Evolutionary conservation across 2,797 vertebrate genomes (phyloP), one percentile per base, ranked within the genome.

Genomic region (Malurus leucopterus): DNA sequence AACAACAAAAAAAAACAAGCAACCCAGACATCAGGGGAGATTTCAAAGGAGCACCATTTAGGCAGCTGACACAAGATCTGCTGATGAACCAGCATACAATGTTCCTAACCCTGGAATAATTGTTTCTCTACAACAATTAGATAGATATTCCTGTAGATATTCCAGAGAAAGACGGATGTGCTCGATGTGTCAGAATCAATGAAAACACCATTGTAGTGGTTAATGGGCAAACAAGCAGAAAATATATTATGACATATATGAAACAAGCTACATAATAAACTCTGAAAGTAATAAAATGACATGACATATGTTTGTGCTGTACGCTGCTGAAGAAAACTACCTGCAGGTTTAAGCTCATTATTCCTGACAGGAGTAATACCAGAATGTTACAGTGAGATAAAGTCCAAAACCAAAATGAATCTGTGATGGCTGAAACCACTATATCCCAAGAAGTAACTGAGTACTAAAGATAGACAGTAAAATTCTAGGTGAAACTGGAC

Each of bases 211-310:
- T 18, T 84, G 41, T 36, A 67, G 41, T 65, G 21, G 26, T 73
- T 79, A 76, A 79, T 43, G 40, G 36, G 14, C 21, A 84, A 92
- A 81, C 18, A 84, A 68, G 38, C 7, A 78, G 49, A 81, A 74
- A 77, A 72, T 62, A 62, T 43, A 27, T 64, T 71, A 72, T 53
- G 54, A 41, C 24, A 69, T n/a, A 63, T 41, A 75, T 75, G 77
- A 75, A 91, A 51, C 12, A 44, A 88, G 62, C 54, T 61, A 30
- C 6, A 30, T 62, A 65, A 85, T 50, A 89, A 64, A 77, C 22
- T 65, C 55, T 80, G 51, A 65, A 75, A 80, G 59, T 58, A 69
- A 49, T 69, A 49, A 88, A 78, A 58, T 55, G 3, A 19, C 24
- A 50, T 61, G 20, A 59, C 57, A 62, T 41, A 23, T n/a, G 8